Evolutionary conservation across 2,888 invertebrate genomes (phyloP).

Genomic region (Ormyrus thymus): DNA sequence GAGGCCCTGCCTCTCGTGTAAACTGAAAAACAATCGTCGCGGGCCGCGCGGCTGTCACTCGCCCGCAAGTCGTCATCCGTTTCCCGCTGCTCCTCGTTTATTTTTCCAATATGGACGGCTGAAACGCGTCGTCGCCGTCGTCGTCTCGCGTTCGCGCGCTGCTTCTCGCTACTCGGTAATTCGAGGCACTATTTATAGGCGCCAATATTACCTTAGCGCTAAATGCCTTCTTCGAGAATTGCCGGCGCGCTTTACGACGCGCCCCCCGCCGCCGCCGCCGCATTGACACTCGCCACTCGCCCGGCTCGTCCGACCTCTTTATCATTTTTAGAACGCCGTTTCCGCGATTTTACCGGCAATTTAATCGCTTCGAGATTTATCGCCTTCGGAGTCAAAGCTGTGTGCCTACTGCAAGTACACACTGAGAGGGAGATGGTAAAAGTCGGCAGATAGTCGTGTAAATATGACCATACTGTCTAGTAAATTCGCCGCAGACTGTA

Average conservation of each 20-base stretch:
- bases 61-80: constrained; percentile 71
- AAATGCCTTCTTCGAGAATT: constrained; percentile 3
- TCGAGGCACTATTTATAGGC: constrained; percentile 44
- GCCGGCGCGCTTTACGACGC: not conserved
- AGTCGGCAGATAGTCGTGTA: too few relatives aligned
- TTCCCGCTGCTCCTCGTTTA: constrained; percentile 68
- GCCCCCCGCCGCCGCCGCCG: too few relatives aligned
- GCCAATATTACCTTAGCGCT: constrained; percentile 13
- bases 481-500: too few relatives aligned
- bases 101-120: constrained; percentile 72
- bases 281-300: too few relatives aligned
- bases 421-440: too few relatives aligned
- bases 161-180: constrained; percentile 40
- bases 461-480: too few relatives aligned
- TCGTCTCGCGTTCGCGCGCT: not conserved
- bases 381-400: too few relatives aligned
- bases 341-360: too few relatives aligned
- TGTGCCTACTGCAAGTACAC: too few relatives aligned
- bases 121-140: constrained; percentile 13
- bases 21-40: constrained; percentile 74
- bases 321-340: too few relatives aligned
- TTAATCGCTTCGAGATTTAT: too few relatives aligned
- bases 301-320: too few relatives aligned
- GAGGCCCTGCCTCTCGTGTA: constrained; percentile 68
- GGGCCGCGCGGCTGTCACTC: constrained; percentile 72